Base-by-base conservation (phyloP, 2,888 invertebrate species). In the Clostera curtula region DNA sequence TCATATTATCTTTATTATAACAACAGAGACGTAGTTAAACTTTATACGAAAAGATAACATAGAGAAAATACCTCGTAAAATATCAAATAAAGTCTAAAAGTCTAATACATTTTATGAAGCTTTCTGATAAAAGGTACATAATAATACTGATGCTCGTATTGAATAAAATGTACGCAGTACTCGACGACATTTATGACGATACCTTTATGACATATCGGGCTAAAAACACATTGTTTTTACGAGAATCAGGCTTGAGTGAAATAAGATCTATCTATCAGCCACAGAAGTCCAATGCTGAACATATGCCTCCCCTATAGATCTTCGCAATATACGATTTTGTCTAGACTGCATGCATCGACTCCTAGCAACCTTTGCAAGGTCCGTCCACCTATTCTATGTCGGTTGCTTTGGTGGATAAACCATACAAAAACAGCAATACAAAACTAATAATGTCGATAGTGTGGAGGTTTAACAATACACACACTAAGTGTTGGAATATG, bases 181-280 rank as follows among this genome's bases (percentile, higher is more conserved):
- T 59, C 49, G 61, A 63, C 59, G 50, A 49, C 50, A 51, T 56
- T 61, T 57, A 61, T 50, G 54, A 56, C 59, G 58, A 50, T 54
- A 39, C 52, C 56, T 61, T 65, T 56, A 47, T 50, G 48, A 48
- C 40, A 40, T 49, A 45, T 46, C 46, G 56, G n/a, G 55, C 51
- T 50, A 45, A 47, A 50, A 38, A 52, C 43, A 49, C 61, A 58
- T 58, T 49, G 48, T 47, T 50, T 43, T 53, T 54, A 60, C 52
- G 50, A 55, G 56, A 51, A 27, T 40, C 24, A 31, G 48, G 39
- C 28, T 36, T 41, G 29, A 42, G 33, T 34, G 28, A 37, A 45
- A 49, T 43, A 51, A 55, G 54, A 51, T 52, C 53, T 62, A 53
- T 55, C 45, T 52, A 55, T 54, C 55, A 52, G 38, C 34, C 42